Percentiles rank a stretch among this genome's conserved stretches.
These are phyloP conservation scores for Tethea ocularis DNA, from an alignment of 2,888 invertebrate species.

Conservation along the genomic window DNA sequence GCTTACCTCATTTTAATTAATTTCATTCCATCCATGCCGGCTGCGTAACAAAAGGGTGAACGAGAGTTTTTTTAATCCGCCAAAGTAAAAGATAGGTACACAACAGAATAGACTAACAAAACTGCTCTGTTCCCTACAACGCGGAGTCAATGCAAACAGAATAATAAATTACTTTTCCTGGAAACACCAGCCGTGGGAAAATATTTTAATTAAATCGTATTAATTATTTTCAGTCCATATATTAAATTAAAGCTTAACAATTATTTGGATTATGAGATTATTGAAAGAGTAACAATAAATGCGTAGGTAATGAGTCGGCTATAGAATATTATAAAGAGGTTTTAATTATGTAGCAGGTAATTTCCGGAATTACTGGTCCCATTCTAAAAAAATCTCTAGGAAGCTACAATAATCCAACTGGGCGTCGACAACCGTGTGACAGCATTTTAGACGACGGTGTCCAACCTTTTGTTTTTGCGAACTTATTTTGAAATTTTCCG, in stretches of 20 bases:
- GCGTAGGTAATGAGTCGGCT: too few species aligned
- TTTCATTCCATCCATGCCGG: background rate
- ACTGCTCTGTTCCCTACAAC: background rate
- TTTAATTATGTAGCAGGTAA: too few species aligned
- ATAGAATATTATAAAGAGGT: too few species aligned
- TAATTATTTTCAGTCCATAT: background rate
- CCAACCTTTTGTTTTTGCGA: too few species aligned
- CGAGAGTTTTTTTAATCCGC: background rate
- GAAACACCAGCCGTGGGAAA: background rate
- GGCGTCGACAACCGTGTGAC: too few species aligned
- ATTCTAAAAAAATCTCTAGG: too few species aligned
- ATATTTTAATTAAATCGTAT: background rate
- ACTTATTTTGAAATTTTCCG: too few species aligned
- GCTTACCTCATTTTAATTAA: background rate
- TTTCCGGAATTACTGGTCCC: too few species aligned
- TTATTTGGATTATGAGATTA: too few species aligned
- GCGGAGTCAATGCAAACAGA: background rate
- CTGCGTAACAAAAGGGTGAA: background rate
- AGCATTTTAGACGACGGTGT: too few species aligned
- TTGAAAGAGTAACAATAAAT: too few species aligned
- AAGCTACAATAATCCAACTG: too few species aligned
- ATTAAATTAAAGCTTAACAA: background rate
- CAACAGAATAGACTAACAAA: background rate
- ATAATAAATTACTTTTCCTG: background rate
- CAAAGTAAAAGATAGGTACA: constrained; percentile 1